Evolutionary conservation across 2,113 vertebrate species (phyloP), one percentile per base, ranked within the genome.

Genomic region (Siniperca knerii): DNA sequence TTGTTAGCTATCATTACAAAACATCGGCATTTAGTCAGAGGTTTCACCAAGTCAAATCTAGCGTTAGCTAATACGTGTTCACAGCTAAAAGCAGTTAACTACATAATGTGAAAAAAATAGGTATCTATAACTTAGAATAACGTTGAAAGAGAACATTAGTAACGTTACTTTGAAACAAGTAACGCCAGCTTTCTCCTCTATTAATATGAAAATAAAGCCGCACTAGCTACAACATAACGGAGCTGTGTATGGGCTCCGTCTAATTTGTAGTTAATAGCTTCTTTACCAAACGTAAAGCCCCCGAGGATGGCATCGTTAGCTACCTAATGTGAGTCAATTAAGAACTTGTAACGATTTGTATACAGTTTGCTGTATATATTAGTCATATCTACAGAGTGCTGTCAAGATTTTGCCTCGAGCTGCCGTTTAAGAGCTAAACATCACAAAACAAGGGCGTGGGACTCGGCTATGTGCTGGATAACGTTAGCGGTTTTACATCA

Each of bases 391-490:
- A 0, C 2, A 18, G 0, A 1, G 1, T n/a, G 8, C 0, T 52
- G 3, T 6, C 0, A 20, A 2, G 0, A 54, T 64, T 25, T 21
- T 2, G 29, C 3, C 10, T 57, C 3, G 20, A 60, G 7, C 5
- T 55, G 29, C 25, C 6, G 0, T 40, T 50, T 4, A 55, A 7
- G 3, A 2, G 62, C 3, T 16, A 60, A 16, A 29, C 18, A 64
- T 40, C 12, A 4, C 7, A 15, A 25, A 55, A 74, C 54, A 23
- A 50, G 68, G 77, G 57, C n/a, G 58, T 60, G 67, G 87, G 88
- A 66, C 20, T 6, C 82, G 92, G 58, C 93, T 94, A 93, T 4
- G 33, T 81, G 54, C 87, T 90, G 93, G 90, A 54, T 0, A 6
- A 13, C 7, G 35, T 6, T 37, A 37, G 35, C 35, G 0, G 25